These are phyloP conservation scores for Engraulis encrasicolus DNA, from an alignment of 2,113 vertebrate genomes.

Conservation along the genomic window DNA sequence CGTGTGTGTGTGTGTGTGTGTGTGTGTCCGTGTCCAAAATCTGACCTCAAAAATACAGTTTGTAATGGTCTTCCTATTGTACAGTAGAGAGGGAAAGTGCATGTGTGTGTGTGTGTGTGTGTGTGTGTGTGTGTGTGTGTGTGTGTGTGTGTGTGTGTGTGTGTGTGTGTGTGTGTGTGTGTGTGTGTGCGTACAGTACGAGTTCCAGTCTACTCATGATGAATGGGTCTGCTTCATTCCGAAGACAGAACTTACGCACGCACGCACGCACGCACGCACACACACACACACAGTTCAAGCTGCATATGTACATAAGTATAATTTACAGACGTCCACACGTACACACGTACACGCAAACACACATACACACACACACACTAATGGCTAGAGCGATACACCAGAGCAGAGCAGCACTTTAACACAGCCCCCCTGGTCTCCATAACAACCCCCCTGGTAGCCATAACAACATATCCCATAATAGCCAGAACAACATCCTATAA, in stretches of 20 bases:
- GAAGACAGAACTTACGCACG: background rate
- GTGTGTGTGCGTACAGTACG: background rate
- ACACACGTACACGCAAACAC: background rate
- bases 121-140: too few species aligned
- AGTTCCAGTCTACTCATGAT: background rate
- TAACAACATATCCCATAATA: slow-evolving; percentile 16
- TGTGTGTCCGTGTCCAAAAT: background rate
- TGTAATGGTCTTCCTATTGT: background rate
- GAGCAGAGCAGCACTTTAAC: background rate
- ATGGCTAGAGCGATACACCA: background rate
- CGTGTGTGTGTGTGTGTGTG: slow-evolving; percentile 22
- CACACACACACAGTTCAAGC: background rate
- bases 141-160: too few species aligned
- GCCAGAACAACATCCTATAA: too few species aligned
- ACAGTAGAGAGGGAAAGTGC: background rate
- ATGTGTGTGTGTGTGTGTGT: too few species aligned
- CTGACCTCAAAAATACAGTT: background rate
- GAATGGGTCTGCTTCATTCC: background rate
- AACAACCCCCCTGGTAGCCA: background rate
- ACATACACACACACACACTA: background rate
- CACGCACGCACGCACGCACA: background rate
- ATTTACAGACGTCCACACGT: too few species aligned
- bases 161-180: too few species aligned
- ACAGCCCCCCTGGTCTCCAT: background rate
- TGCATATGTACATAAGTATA: background rate